Evolutionary conservation across 2,888 invertebrate genomes (phyloP).

Genomic region (Microdon myrmicae): DNA sequence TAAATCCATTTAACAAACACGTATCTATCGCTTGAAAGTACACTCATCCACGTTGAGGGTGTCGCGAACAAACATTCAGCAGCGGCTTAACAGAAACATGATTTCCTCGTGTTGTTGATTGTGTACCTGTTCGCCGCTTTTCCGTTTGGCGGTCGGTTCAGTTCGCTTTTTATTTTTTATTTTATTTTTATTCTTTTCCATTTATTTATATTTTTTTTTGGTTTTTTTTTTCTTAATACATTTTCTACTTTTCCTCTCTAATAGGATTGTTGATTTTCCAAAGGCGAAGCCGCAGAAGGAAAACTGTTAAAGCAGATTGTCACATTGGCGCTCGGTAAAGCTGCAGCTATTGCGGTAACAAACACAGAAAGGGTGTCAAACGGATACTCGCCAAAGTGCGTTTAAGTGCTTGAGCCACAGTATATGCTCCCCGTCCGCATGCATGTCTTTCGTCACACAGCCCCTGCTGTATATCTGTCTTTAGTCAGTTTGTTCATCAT

Average conservation of each 20-base stretch:
- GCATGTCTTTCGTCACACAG: background rate
- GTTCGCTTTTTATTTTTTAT: too few relatives aligned
- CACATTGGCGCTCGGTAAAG: conserved; percentile 1
- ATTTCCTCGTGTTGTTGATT: conserved; percentile 41
- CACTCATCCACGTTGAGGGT: conserved; percentile 48
- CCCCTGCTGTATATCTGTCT: background rate
- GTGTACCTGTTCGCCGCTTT: conserved; percentile 17
- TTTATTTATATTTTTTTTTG: background rate
- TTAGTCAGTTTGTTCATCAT: too few relatives aligned
- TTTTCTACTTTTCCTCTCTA: conserved; percentile 29
- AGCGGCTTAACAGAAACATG: conserved; percentile 49
- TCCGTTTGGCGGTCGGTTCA: conserved; percentile 24
- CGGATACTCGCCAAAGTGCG: conserved; percentile 51
- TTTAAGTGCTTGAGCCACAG: conserved; percentile 36
- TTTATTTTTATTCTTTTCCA: conserved; percentile 5
- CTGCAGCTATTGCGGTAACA: conserved; percentile 2
- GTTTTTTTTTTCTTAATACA: conserved; percentile 12
- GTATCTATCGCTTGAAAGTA: conserved; percentile 51
- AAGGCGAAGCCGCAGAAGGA: conserved; percentile 18
- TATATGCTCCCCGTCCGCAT: conserved; percentile 5
- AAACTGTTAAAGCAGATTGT: conserved; percentile 30
- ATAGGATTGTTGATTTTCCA: conserved; percentile 47
- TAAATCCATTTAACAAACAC: conserved; percentile 49
- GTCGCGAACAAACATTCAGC: conserved; percentile 50
- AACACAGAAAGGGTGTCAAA: conserved; percentile 49